These are phyloP conservation scores for Microtus richardsoni DNA, from an alignment of 2,113 vertebrate species.

Conservation along the genomic window DNA sequence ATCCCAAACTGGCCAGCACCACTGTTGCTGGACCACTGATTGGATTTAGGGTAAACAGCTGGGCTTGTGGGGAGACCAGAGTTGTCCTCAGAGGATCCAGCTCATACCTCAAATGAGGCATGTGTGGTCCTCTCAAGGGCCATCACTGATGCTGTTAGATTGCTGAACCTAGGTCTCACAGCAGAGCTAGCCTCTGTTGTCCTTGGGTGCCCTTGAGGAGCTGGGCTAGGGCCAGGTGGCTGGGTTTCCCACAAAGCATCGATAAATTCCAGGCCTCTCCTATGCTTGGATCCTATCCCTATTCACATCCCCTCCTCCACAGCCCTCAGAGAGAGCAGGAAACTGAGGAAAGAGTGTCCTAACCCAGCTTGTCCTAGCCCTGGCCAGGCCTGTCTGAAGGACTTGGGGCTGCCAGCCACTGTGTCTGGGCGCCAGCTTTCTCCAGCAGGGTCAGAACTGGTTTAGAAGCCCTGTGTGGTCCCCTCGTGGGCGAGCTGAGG, in stretches of 20 bases:
- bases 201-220: conserved; percentile 57
- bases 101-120: conserved; percentile 40
- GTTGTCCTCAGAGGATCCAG: conserved; percentile 55
- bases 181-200: conserved; percentile 57
- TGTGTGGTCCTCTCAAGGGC: conserved; percentile 44
- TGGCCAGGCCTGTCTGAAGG: conserved; percentile 57
- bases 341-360: conserved; percentile 54
- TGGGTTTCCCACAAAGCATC: conserved; percentile 75
- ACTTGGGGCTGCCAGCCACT: conserved; percentile 58
- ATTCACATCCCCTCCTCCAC: conserved; percentile 50
- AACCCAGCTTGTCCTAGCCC: conserved; percentile 47
- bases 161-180: conserved; percentile 19
- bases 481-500: conserved; percentile 52
- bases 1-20: conserved; percentile 66
- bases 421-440: conserved; percentile 61
- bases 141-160: neutral
- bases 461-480: conserved; percentile 80
- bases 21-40: conserved; percentile 45
- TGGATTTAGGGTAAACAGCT: conserved; percentile 75
- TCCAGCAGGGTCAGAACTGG: conserved; percentile 64
- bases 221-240: conserved; percentile 59
- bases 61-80: conserved; percentile 73
- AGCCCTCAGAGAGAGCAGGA: conserved; percentile 65
- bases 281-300: conserved; percentile 55
- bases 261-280: conserved; percentile 77